Evolutionary conservation across 2,888 invertebrate genomes (phyloP), one percentile per base, ranked within the genome.

Genomic region (Epistrophe grossulariae): DNA sequence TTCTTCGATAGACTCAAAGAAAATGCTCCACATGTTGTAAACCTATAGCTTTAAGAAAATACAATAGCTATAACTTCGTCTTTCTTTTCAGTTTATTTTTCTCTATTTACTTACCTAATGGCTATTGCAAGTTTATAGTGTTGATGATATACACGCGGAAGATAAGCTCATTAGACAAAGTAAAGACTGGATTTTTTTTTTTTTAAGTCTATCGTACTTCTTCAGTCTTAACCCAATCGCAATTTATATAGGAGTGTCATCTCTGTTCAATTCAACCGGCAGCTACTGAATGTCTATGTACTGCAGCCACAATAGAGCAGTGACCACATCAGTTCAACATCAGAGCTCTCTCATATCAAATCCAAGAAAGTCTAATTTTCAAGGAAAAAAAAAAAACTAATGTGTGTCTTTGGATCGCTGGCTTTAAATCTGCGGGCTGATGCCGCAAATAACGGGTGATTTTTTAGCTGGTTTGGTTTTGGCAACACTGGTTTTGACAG

Each of bases 121-220:
- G 45, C 78, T 74, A 74, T 62, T 78, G 45, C 64, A 57, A 71
- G 64, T 55, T 24, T 71, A 59, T 55, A n/a, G 31, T 28, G 28
- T 52, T 55, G 31, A 31, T 28, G 15, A 55, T 15, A 55, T 81
- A 81, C 52, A 85, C 28, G 24, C 85, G 85, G 81, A 85, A 85
- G 85, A 81, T 81, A 81, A 64, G 73, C 85, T 81, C 85, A 81
- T 85, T 85, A 85, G 78, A 24, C 43, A 50, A 31, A 45, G 45
- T 43, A 40, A 78, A 64, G 73, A 73, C 77, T 68, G 68, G 57
- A 81, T 77, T 35, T 66, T 13, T 66, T n/a, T 13, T 15, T 28
- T 13, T 17, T 68, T 57, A 60, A 8, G 60, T 50, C 72, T 17
- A 57, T 48, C 57, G 43, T 43, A 59, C 77, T 68, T 79, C 62